A percentile compares a stretch with the other conserved stretches of the same genome.
Conservation (phyloP, 2,113 vertebrate genomes). For the Aythya baeri region DNA sequence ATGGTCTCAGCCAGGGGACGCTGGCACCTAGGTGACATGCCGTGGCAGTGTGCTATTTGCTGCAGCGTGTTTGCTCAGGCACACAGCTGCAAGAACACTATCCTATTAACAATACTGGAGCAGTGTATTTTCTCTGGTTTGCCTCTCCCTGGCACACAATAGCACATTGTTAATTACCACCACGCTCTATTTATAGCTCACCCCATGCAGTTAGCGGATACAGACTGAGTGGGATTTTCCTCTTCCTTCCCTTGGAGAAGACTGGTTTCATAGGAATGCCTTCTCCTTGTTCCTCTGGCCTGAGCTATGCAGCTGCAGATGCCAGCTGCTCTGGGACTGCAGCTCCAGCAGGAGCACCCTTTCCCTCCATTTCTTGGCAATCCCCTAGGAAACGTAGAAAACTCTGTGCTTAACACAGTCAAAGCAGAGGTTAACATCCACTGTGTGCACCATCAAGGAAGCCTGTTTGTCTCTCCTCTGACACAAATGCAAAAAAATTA, state of each 20-base stretch:
- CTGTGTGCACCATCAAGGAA: not conserved
- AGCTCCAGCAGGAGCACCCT: not conserved
- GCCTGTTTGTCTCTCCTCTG: not conserved
- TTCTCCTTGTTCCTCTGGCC: conserved; percentile 25
- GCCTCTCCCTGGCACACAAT: not conserved
- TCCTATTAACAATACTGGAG: not conserved
- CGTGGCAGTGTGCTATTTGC: not conserved
- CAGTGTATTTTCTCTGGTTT: not conserved
- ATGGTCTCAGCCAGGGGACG: rapidly evolving
- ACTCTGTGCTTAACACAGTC: not conserved
- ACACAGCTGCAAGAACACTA: conserved; percentile 26
- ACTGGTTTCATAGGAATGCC: conserved; percentile 55
- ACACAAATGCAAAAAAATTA: not conserved
- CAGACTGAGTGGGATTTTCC: conserved; percentile 65
- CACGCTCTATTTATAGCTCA: not conserved
- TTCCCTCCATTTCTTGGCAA: not conserved
- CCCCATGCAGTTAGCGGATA: conserved; percentile 4
- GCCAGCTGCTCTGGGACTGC: not conserved
- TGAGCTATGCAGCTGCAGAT: conserved; percentile 3
- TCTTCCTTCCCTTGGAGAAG: conserved; percentile 56
- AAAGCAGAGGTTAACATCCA: not conserved
- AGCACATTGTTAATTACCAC: not conserved
- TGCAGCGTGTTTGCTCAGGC: conserved; percentile 38
- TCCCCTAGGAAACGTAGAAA: not conserved
- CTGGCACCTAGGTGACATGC: not conserved